phyloP scores from a whole-genome alignment of 2,797 vertebrate genomes.

The Pseudotriccus pelzelni region DNA sequence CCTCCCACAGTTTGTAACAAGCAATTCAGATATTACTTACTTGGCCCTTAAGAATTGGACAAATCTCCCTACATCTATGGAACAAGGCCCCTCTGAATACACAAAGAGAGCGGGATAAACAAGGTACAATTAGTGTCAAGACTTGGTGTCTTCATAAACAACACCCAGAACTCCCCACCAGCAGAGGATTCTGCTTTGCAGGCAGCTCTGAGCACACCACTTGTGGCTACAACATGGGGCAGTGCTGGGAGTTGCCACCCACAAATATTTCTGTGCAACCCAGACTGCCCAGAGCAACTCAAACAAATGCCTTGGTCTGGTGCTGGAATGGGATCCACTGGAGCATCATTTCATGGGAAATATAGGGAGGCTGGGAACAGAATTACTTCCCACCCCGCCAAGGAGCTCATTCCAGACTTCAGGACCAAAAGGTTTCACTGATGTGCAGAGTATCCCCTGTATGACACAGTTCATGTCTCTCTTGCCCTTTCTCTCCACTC shows the following conservation, averaged over 20 bases:
- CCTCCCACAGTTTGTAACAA: not conserved
- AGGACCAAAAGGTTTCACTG: not conserved
- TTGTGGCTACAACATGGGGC: accelerated
- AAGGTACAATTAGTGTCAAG: not conserved
- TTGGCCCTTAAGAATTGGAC: not conserved
- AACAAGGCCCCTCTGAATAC: not conserved
- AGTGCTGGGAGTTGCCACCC: not conserved
- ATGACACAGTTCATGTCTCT: not conserved
- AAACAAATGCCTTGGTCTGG: not conserved
- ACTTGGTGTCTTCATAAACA: not conserved
- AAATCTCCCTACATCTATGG: not conserved
- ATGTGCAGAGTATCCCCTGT: not conserved
- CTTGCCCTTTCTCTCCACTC: not conserved
- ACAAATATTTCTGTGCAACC: not conserved
- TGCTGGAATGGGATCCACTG: not conserved
- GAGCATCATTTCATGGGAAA: not conserved
- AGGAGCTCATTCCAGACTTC: not conserved
- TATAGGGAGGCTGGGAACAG: accelerated
- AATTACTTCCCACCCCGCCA: not conserved
- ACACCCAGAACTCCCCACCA: not conserved
- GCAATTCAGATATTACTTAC: not conserved
- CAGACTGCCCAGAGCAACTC: not conserved
- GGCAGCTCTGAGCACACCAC: not conserved
- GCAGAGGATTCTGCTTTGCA: not conserved
- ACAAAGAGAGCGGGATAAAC: not conserved